phyloP scores from a whole-genome alignment of 1,140 invertebrate species.

The Bombus vancouverensis region DNA sequence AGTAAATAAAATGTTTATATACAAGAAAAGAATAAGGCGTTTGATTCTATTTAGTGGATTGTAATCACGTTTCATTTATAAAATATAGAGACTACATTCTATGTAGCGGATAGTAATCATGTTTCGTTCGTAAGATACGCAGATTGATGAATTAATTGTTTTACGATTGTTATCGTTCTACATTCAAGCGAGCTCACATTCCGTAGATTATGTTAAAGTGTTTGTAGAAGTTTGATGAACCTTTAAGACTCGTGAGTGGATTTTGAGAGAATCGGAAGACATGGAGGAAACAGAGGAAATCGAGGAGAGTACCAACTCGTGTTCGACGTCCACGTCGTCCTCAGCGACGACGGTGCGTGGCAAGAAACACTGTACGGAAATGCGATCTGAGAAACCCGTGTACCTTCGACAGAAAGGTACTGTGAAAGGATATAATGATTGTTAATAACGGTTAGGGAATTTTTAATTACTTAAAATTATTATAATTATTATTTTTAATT shows the following conservation, averaged over 20 bases:
- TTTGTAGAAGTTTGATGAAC: background rate
- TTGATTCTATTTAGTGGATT: background rate
- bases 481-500: background rate
- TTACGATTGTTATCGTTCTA: background rate
- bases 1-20: background rate
- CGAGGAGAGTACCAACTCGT: constrained; percentile 17
- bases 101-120: background rate
- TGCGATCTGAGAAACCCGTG: constrained; percentile 67
- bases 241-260: background rate
- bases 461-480: background rate
- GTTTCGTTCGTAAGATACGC: background rate
- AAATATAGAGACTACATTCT: too few relatives aligned
- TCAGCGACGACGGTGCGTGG: constrained; percentile 22
- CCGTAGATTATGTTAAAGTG: background rate
- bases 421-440: background rate
- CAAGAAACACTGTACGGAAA: constrained; percentile 61
- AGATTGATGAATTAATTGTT: background rate
- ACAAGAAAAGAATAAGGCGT: background rate
- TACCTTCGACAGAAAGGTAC: constrained; percentile 75
- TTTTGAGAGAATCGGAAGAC: background rate
- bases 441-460: background rate
- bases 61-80: background rate
- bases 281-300: constrained; percentile 34
- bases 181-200: background rate
- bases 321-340: background rate